Evolutionary conservation across 1,140 invertebrate genomes (phyloP), one percentile per base, ranked within the genome.

Genomic region (Phymastichus coffea): DNA sequence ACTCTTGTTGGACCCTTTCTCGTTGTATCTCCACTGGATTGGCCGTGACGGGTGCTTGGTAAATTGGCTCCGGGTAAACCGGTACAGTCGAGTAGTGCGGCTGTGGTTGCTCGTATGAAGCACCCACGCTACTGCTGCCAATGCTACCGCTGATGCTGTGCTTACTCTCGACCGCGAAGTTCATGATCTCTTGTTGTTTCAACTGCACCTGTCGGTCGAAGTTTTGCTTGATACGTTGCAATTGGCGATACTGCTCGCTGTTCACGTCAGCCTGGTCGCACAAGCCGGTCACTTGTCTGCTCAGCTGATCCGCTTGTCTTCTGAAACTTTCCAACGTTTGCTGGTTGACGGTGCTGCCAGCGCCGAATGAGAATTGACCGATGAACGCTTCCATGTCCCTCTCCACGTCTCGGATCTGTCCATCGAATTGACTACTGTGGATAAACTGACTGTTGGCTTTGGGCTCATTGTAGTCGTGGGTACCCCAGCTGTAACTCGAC

Each of bases 401-500:
- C 9, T 41, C 37, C 15, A 57, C 52, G 12, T 48, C 28, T 23
- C 56, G 59, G 1, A 61, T 2, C 23, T 55, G 52, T 10, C 20
- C 38, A 1, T 52, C 28, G 37, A 62, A 62, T 14, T 62, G 38
- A 4, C 26, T 23, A 9, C 38, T 30, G 33, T 14, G 37, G 2
- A 62, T 25, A 3, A 62, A 14, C 25, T 57, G 53, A 2, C 53
- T 30, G 19, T 62, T 52, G 9, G 53, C 14, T 1, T 26, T 1
- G 0, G 37, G 46, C 17, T 38, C 38, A 12, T 62, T 51, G 4
- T 23, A 28, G 7, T 52, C 56, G 37, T 55, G 55, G 35, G 23
- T 63, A 7, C 51, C 55, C 9, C 58, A 58, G n/a, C 37, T 33
- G 26, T 58, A 58, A 10, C 55, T 63, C 19, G 46, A 47, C 14